A percentile compares a stretch with the other conserved stretches of the same genome.
phyloP scores from a whole-genome alignment of 2,888 invertebrate genomes.

The Ophion ventricosus region DNA sequence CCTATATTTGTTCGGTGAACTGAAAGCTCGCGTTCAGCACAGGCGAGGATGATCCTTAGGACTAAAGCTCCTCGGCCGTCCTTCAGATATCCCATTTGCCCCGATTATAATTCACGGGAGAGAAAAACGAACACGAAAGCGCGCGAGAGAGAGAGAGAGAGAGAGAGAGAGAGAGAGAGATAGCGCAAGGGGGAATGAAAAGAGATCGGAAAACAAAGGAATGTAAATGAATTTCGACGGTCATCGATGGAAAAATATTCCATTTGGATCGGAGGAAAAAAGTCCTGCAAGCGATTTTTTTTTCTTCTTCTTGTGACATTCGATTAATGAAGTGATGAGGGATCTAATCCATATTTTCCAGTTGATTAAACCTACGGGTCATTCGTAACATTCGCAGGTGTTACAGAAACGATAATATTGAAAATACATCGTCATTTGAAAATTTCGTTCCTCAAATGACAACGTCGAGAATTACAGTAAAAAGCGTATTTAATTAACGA shows the following conservation, averaged over 20 bases:
- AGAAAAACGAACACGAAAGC: slow-evolving; percentile 1
- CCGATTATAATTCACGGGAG: slow-evolving; percentile 54
- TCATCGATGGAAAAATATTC: slow-evolving; percentile 65
- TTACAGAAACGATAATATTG: background rate
- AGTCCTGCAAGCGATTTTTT: slow-evolving; percentile 2
- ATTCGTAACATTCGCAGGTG: background rate
- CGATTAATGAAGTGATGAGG: slow-evolving; percentile 61
- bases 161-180: slow-evolving; percentile 26
- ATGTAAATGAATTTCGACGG: slow-evolving; percentile 56
- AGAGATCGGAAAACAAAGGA: slow-evolving; percentile 49
- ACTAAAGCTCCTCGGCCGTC: slow-evolving; percentile 24
- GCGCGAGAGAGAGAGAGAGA: slow-evolving; percentile 15
- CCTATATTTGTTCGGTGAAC: slow-evolving; percentile 61
- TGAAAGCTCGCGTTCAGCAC: slow-evolving; percentile 39
- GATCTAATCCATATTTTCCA: slow-evolving; percentile 56
- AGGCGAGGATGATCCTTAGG: slow-evolving; percentile 39
- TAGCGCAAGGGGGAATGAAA: slow-evolving; percentile 6
- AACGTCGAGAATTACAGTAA: background rate
- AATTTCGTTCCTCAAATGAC: background rate
- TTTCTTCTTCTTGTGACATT: slow-evolving; percentile 39
- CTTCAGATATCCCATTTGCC: slow-evolving; percentile 46
- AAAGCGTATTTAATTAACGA: too few relatives aligned
- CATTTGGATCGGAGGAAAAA: slow-evolving; percentile 8
- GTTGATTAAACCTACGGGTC: slow-evolving; percentile 14
- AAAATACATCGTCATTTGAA: background rate